Evolutionary conservation across 2,113 vertebrate genomes (phyloP), one percentile per base, ranked within the genome.

Genomic region (Epinephelus fuscoguttatus): DNA sequence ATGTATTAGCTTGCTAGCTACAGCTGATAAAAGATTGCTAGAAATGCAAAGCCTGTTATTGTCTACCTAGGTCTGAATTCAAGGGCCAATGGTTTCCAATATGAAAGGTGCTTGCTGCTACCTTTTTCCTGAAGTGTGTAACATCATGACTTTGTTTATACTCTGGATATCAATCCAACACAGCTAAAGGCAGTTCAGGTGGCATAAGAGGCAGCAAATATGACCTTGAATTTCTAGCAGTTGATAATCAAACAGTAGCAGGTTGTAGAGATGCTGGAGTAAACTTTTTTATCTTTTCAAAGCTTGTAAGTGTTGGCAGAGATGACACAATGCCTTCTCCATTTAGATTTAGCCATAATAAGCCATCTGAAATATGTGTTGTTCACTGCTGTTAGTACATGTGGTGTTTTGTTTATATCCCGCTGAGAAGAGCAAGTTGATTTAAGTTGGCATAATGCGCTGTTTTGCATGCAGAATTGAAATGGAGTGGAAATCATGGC

Each of bases 211-310:
- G 64, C 3, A 2, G 19, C 45, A 21, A 17, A 27, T 52, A 19
- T 70, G 76, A 70, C 55, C 7, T 25, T 61, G 14, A 6, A 18
- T 53, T 13, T 40, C 47, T 25, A 25, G 6, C 14, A 40, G 60
- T 27, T 63, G 59, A 52, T 74, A 37, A 62, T n/a, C 14, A 62
- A 40, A 45, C 50, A 55, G 73, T 8, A 64, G 49, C 50, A 64
- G 60, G 19, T 53, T 30, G 59, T 18, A 23, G 13, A 37, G 23
- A 40, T 53, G 42, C 45, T 18, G 47, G 7, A 55, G 19, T 40
- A 25, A 70, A 40, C 18, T 37, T 40, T 15, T 55, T 23, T 37
- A 2, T 53, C 33, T 27, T 66, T 63, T 63, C 68, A 37, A 12
- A 55, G 19, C 6, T 55, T 53, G 4, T 17, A 23, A n/a, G 6